These are phyloP conservation scores for Zaprionus obscuricornis DNA, from an alignment of 2,888 invertebrate genomes.

Conservation along the genomic window DNA sequence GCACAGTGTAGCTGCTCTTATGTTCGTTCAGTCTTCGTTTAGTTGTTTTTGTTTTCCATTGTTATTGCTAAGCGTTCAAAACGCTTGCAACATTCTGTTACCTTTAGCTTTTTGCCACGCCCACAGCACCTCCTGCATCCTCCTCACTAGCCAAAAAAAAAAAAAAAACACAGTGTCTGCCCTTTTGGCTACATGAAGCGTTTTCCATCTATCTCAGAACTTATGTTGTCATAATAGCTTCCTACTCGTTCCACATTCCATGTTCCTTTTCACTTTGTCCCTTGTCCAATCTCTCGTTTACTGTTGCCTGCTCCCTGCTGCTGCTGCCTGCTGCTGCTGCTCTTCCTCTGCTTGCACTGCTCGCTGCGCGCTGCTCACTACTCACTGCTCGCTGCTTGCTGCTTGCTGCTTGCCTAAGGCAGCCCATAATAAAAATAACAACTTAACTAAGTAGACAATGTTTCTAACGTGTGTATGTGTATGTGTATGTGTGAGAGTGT, in stretches of 20 bases:
- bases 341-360: background rate
- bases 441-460: conserved; percentile 69
- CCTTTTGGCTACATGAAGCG: background rate
- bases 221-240: conserved; percentile 68
- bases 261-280: conserved; percentile 11
- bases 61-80: conserved; percentile 37
- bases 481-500: conserved; percentile 9
- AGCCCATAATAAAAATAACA: conserved; percentile 68
- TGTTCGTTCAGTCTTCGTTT: too few species aligned
- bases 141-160: too few species aligned
- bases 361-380: background rate
- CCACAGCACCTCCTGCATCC: background rate
- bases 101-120: conserved; percentile 9
- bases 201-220: conserved; percentile 44
- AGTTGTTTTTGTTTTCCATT: conserved; percentile 13
- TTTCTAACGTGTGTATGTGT: background rate
- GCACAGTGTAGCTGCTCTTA: too few species aligned
- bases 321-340: background rate
- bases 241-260: too few species aligned
- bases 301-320: background rate
- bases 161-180: too few species aligned
- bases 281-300: background rate
- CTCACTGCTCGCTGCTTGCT: conserved; percentile 1
- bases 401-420: conserved; percentile 46
- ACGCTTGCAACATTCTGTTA: conserved; percentile 31